Evolutionary conservation across 1,140 invertebrate genomes (phyloP).

Genomic region (Dendrolimus kikuchii): DNA sequence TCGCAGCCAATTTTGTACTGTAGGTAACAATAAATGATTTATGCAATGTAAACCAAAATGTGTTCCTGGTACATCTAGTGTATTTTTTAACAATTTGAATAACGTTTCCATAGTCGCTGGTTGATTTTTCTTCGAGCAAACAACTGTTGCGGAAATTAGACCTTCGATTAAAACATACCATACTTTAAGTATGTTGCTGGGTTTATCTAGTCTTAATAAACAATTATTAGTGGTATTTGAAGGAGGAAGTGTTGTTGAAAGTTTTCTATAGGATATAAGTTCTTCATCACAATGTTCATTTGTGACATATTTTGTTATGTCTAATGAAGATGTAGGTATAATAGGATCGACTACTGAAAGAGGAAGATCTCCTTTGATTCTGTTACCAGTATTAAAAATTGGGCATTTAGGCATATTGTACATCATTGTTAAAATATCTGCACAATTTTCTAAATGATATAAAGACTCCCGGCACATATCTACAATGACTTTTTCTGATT

Average conservation of each 20-base stretch:
- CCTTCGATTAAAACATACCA: slow-evolving; percentile 95
- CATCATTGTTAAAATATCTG: slow-evolving; percentile 91
- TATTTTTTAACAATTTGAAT: slow-evolving; percentile 86
- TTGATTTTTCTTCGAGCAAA: slow-evolving; percentile 88
- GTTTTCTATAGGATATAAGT: slow-evolving; percentile 75
- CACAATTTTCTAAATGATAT: slow-evolving; percentile 88
- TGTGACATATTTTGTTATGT: slow-evolving; percentile 67
- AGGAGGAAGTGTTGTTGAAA: slow-evolving; percentile 74
- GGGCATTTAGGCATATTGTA: slow-evolving; percentile 96
- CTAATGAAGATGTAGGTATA: slow-evolving; percentile 79
- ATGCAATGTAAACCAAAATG: slow-evolving; percentile 92
- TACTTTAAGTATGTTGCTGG: slow-evolving; percentile 89
- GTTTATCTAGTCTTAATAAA: slow-evolving; percentile 82
- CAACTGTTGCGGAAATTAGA: slow-evolving; percentile 84
- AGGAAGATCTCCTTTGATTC: slow-evolving; percentile 85
- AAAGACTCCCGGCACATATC: slow-evolving; percentile 89
- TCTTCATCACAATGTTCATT: slow-evolving; percentile 63
- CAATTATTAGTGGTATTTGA: slow-evolving; percentile 74
- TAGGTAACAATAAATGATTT: slow-evolving; percentile 90
- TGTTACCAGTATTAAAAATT: slow-evolving; percentile 91
- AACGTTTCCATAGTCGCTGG: slow-evolving; percentile 89
- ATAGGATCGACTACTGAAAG: slow-evolving; percentile 87
- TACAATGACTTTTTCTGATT: slow-evolving; percentile 68
- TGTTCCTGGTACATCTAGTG: slow-evolving; percentile 83
- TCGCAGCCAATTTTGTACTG: slow-evolving; percentile 91